phyloP scores from a whole-genome alignment of 1,140 invertebrate genomes.

The Arctopsyche grandis region DNA sequence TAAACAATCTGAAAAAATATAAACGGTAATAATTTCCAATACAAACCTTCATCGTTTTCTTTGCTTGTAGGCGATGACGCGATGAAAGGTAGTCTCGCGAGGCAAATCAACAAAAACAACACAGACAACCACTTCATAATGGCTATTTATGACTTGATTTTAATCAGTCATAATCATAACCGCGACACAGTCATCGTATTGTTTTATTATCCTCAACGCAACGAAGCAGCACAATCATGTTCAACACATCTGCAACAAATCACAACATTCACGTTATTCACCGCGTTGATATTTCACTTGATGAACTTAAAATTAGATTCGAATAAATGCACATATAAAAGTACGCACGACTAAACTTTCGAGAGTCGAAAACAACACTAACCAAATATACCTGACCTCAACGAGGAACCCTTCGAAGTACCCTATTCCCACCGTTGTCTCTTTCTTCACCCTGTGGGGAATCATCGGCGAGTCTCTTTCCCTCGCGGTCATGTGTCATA shows the following conservation, averaged over 20 bases:
- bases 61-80: neutral
- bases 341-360: neutral
- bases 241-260: slow-evolving; percentile 14
- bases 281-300: neutral
- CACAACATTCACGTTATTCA: slow-evolving; percentile 22
- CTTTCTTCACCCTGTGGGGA: slow-evolving; percentile 13
- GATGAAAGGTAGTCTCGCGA: neutral
- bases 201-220: neutral
- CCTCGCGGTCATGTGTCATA: slow-evolving; percentile 48
- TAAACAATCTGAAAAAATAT: neutral
- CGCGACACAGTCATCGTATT: neutral
- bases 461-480: slow-evolving; percentile 29
- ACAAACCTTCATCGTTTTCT: slow-evolving; percentile 23
- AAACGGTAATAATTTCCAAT: neutral
- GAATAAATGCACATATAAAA: neutral
- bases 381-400: slow-evolving; percentile 54
- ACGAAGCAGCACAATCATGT: neutral
- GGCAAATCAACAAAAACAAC: neutral
- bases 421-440: slow-evolving; percentile 50
- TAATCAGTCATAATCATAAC: slow-evolving; percentile 4
- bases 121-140: slow-evolving; percentile 22
- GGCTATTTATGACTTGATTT: neutral
- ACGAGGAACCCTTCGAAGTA: slow-evolving; percentile 31
- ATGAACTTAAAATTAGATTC: neutral
- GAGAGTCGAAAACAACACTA: slow-evolving; percentile 44